Evolutionary conservation across 2,113 vertebrate species (phyloP).

Genomic region (Mohoua ochrocephala): DNA sequence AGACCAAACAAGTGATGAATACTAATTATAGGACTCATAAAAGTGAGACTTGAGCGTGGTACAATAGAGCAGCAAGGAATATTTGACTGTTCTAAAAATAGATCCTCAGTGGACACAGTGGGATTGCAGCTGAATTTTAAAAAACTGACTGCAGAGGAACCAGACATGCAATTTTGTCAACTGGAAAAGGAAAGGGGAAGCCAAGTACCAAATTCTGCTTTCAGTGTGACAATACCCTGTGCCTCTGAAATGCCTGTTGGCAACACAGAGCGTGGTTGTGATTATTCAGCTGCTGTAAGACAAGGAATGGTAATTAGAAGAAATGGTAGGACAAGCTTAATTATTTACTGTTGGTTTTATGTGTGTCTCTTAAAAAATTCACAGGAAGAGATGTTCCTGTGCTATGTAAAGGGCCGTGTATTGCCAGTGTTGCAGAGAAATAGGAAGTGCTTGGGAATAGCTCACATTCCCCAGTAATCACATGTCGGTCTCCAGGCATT

Average conservation of each 20-base stretch:
- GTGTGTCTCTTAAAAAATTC: background rate
- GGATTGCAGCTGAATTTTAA: conserved; percentile 35
- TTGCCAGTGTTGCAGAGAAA: background rate
- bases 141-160: background rate
- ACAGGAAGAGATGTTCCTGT: background rate
- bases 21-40: background rate
- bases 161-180: background rate
- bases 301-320: background rate
- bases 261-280: background rate
- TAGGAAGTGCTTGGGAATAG: conserved; percentile 20
- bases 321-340: background rate
- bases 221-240: background rate
- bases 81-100: conserved; percentile 37
- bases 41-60: background rate
- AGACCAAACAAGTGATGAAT: background rate
- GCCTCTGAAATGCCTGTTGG: background rate
- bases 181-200: background rate
- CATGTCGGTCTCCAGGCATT: background rate
- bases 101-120: background rate
- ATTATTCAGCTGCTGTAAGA: background rate
- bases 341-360: background rate
- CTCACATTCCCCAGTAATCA: background rate
- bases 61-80: background rate
- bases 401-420: background rate
- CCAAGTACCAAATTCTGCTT: background rate